phyloP scores from a whole-genome alignment of 2,797 vertebrate genomes.

The Cuniculus paca region DNA sequence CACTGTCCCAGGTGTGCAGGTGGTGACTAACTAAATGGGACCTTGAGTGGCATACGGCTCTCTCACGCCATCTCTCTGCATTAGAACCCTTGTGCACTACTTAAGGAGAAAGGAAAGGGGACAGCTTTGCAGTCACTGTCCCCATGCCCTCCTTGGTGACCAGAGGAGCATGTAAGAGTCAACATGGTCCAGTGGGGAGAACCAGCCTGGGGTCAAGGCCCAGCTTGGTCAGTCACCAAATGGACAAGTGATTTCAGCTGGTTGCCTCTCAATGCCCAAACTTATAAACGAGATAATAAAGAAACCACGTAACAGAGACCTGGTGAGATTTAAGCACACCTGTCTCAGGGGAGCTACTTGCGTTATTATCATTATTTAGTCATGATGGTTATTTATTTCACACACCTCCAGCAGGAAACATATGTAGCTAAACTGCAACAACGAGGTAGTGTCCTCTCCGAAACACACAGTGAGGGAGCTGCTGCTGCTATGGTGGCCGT shows the following conservation, averaged over 20 bases:
- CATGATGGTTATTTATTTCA: background rate
- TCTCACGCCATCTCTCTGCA: background rate
- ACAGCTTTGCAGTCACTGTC: accelerated
- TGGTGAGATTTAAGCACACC: background rate
- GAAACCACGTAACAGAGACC: background rate
- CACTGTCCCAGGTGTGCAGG: background rate
- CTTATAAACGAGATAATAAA: background rate
- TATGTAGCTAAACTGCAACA: background rate
- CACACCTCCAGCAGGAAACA: background rate
- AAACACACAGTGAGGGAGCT: background rate
- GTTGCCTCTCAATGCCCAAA: background rate
- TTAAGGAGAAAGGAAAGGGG: background rate
- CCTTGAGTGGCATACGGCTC: background rate
- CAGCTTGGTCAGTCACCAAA: background rate
- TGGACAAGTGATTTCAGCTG: background rate
- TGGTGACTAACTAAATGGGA: background rate
- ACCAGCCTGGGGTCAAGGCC: background rate
- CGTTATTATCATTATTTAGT: background rate
- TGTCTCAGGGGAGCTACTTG: background rate
- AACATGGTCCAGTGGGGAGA: background rate
- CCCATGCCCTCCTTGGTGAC: background rate
- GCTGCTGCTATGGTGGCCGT: background rate
- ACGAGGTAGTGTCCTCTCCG: background rate
- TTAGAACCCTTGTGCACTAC: background rate
- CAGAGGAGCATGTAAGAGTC: background rate